Percentiles rank a stretch among this genome's conserved stretches.
Evolutionary conservation across 1,140 invertebrate species (phyloP).

Genomic region (Agrilus planipennis): DNA sequence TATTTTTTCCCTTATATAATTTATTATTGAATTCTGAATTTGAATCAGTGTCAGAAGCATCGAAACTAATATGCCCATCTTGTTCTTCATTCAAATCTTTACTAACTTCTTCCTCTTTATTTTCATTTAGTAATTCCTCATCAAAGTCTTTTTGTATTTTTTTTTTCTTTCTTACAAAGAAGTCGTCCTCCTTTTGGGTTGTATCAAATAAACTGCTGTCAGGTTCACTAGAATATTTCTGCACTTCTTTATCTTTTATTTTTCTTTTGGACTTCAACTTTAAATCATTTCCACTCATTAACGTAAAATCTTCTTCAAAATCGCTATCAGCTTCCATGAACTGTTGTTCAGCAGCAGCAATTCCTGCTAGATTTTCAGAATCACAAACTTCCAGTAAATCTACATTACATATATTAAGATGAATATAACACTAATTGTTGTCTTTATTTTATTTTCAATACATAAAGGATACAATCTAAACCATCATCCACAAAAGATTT

Average conservation of each 20-base stretch:
- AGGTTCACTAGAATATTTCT: too few species aligned
- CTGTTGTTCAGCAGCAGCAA: constrained; percentile 48
- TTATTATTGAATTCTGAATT: too few species aligned
- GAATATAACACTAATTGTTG: constrained; percentile 6
- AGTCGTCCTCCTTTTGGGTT: too few species aligned
- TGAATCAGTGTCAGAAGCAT: too few species aligned
- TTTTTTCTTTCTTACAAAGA: too few species aligned
- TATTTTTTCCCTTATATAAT: too few species aligned
- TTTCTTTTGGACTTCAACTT: constrained; percentile 11
- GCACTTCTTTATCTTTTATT: too few species aligned
- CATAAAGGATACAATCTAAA: constrained; percentile 73
- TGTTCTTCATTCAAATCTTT: constrained; percentile 12
- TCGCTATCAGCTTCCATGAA: constrained; percentile 48
- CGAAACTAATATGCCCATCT: too few species aligned
- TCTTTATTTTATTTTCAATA: too few species aligned
- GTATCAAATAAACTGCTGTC: too few species aligned
- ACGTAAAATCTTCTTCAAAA: constrained; percentile 51
- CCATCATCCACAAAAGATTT: constrained; percentile 73
- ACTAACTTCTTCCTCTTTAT: constrained; percentile 18
- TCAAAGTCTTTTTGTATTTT: constrained; percentile 15
- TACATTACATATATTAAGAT: too few species aligned
- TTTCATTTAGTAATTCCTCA: constrained; percentile 17
- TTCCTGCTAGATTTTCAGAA: constrained; percentile 51
- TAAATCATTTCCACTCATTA: constrained; percentile 23
- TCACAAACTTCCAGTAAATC: constrained; percentile 73